Conservation (phyloP, 1,140 invertebrate species). For the Penaeus indicus region DNA sequence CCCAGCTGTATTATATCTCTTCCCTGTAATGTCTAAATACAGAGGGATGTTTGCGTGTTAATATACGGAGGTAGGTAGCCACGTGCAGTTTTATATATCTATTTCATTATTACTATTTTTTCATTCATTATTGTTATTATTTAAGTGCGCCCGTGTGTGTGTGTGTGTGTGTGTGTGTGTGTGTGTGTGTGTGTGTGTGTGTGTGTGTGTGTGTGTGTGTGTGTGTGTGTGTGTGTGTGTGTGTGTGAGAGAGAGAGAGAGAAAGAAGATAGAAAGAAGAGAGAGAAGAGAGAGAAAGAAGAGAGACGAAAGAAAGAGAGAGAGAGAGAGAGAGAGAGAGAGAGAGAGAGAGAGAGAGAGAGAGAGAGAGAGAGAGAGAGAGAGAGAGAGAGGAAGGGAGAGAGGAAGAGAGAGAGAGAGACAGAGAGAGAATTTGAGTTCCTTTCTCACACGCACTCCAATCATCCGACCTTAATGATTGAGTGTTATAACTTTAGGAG, state of each 20-base stretch:
- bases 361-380: neutral
- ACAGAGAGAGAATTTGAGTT: too few relatives aligned
- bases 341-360: neutral
- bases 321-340: neutral
- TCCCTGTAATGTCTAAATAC: too few relatives aligned
- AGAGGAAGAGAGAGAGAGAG: too few relatives aligned
- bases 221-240: slow-evolving; percentile 4
- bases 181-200: neutral
- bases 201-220: neutral
- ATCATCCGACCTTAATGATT: too few relatives aligned
- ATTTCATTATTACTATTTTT: neutral
- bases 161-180: neutral
- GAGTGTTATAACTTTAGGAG: too few relatives aligned
- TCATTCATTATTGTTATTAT: neutral
- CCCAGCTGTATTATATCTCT: too few relatives aligned
- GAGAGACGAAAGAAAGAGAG: neutral
- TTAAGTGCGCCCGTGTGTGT: neutral
- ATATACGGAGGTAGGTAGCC: neutral
- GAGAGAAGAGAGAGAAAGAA: neutral
- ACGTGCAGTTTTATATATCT: slow-evolving; percentile 2
- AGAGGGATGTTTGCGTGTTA: too few relatives aligned
- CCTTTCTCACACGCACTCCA: too few relatives aligned
- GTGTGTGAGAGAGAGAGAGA: neutral
- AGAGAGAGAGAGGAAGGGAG: neutral
- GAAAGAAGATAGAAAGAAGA: neutral